Conservation (phyloP, 2,113 vertebrate genomes). For the Megaceryle maxima region DNA sequence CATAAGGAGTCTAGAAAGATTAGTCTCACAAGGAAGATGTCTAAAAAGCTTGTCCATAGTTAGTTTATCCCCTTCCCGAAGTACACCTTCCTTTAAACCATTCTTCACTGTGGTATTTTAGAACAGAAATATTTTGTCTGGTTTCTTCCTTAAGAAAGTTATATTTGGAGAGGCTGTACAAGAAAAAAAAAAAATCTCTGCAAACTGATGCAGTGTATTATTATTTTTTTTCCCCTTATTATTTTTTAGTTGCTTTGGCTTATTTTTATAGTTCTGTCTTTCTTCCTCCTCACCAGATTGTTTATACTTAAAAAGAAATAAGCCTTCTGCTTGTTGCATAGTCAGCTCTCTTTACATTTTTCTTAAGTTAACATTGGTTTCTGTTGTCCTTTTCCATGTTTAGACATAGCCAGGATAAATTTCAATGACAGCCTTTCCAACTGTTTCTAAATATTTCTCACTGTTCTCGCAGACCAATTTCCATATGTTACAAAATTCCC, state of each 20-base stretch:
- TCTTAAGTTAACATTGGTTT: constrained; percentile 63
- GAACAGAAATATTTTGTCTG: constrained; percentile 46
- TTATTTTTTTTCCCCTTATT: constrained; percentile 34
- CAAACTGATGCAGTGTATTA: not conserved
- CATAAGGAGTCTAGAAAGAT: not conserved
- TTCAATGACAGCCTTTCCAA: constrained; percentile 62
- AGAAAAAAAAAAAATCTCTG: not conserved
- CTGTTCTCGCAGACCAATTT: constrained; percentile 24
- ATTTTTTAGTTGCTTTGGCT: constrained; percentile 43
- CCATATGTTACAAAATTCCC: constrained; percentile 51
- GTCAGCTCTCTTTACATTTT: constrained; percentile 66
- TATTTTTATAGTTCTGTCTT: constrained; percentile 62
- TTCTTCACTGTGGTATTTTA: not conserved
- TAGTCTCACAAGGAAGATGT: not conserved
- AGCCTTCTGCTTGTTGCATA: constrained; percentile 69
- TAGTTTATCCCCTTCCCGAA: not conserved
- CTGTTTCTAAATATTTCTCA: constrained; percentile 69
- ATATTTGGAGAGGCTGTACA: constrained; percentile 33
- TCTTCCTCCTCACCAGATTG: constrained; percentile 70
- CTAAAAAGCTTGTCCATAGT: not conserved
- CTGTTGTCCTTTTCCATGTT: constrained; percentile 73
- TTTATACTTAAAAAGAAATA: constrained; percentile 63
- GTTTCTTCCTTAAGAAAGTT: constrained; percentile 30
- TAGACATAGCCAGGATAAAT: constrained; percentile 70
- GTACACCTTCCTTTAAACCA: not conserved